These are phyloP conservation scores for Platerodrilus igneus DNA, from an alignment of 2,888 invertebrate species.

Conservation along the genomic window DNA sequence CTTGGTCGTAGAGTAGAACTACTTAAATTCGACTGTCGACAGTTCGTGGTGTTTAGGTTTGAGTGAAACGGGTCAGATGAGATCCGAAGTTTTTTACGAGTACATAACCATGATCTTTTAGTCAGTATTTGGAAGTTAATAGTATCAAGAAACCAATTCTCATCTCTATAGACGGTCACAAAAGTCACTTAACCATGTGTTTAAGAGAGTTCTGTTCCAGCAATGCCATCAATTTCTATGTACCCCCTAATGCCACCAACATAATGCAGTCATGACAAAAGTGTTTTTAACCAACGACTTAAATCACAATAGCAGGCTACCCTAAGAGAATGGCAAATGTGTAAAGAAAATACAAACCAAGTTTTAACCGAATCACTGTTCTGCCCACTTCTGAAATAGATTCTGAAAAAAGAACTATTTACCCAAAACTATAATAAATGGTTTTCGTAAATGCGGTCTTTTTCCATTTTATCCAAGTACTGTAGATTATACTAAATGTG, in stretches of 20 bases:
- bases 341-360: conserved; percentile 17
- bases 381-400: conserved; percentile 3
- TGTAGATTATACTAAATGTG: conserved; percentile 17
- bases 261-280: too few relatives aligned
- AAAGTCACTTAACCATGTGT: conserved; percentile 25
- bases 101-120: conserved; percentile 19
- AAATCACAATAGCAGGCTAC: too few relatives aligned
- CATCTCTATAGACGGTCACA: conserved; percentile 30
- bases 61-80: conserved; percentile 24
- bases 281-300: too few relatives aligned
- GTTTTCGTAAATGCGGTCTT: conserved; percentile 15
- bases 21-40: too few relatives aligned
- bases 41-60: conserved; percentile 16
- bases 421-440: conserved; percentile 13
- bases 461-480: conserved; percentile 12
- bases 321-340: too few relatives aligned
- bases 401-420: conserved; percentile 5
- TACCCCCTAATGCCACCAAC: too few relatives aligned
- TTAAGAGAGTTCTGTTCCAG: conserved; percentile 9
- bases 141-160: conserved; percentile 22
- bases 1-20: too few relatives aligned
- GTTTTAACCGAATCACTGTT: conserved; percentile 4
- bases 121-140: too few relatives aligned
- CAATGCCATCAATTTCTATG: too few relatives aligned
- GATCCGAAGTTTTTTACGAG: conserved; percentile 21